Percentiles rank a stretch among this genome's conserved stretches.
Evolutionary conservation across 2,797 vertebrate species (phyloP).

Genomic region (Pyrrhura leucotis): DNA sequence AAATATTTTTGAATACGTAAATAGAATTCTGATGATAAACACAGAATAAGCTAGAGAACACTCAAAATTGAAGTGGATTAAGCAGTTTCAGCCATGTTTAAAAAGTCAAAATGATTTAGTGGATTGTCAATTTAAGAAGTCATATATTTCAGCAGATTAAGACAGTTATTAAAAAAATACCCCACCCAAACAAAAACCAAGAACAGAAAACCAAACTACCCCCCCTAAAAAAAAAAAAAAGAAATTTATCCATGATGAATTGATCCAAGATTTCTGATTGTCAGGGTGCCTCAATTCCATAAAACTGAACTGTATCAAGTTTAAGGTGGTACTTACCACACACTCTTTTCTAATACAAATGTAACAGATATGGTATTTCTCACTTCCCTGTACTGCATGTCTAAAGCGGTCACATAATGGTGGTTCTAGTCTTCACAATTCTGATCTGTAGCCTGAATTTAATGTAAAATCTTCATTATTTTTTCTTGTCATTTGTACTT

Average conservation of each 20-base stretch:
- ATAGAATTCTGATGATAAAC: background rate
- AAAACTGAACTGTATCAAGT: background rate
- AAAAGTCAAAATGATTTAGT: background rate
- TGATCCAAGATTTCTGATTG: background rate
- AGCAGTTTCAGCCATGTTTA: background rate
- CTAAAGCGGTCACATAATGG: background rate
- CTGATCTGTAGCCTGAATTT: background rate
- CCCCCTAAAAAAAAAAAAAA: rapidly evolving
- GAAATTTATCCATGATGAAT: background rate
- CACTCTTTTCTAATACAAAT: background rate
- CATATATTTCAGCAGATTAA: background rate
- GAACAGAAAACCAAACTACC: background rate
- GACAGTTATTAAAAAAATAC: background rate
- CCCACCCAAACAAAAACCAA: background rate
- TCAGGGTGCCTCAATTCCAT: background rate
- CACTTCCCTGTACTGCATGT: background rate
- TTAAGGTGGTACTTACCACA: background rate
- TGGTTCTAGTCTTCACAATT: background rate
- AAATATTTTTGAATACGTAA: background rate
- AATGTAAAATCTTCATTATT: background rate
- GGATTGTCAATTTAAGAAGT: background rate
- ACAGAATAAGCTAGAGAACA: background rate
- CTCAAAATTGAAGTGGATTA: background rate
- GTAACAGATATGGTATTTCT: background rate
- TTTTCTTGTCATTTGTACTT: background rate